Conservation (phyloP, 2,113 vertebrate genomes). For the Laticauda colubrina region DNA sequence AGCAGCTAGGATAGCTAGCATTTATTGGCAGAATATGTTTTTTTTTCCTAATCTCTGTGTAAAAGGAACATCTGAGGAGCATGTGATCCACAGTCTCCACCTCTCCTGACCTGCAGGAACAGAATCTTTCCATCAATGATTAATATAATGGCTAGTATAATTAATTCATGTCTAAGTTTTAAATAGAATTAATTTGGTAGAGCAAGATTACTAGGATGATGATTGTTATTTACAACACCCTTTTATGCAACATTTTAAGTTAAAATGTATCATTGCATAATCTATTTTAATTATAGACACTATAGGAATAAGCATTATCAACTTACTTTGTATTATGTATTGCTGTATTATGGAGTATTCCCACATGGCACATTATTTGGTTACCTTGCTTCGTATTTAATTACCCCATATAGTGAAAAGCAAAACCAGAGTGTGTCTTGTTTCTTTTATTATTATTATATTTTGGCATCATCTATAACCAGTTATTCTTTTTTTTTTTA, state of each 20-base stretch:
- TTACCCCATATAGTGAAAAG: constrained; percentile 34
- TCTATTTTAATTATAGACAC: constrained; percentile 31
- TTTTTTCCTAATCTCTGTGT: no score
- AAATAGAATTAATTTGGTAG: neutral
- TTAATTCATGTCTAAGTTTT: neutral
- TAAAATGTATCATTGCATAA: constrained; percentile 9
- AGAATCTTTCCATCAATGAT: no score
- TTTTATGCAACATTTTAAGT: neutral
- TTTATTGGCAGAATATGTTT: no score
- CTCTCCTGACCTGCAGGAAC: no score
- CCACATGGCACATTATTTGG: constrained; percentile 47
- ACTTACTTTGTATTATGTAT: constrained; percentile 38
- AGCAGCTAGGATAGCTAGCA: no score
- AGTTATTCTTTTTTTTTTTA: constrained; percentile 28
- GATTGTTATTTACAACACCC: neutral
- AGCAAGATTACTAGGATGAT: neutral
- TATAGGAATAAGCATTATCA: constrained; percentile 43
- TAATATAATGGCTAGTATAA: neutral
- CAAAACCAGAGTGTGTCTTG: constrained; percentile 46
- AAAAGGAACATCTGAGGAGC: no score
- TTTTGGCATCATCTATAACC: neutral
- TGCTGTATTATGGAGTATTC: constrained; percentile 8
- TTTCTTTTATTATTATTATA: neutral
- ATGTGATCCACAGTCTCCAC: no score
- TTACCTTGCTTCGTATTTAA: constrained; percentile 37